Evolutionary conservation across 2,888 invertebrate species (phyloP), one percentile per base, ranked within the genome.

Genomic region (Philereme vetulata): DNA sequence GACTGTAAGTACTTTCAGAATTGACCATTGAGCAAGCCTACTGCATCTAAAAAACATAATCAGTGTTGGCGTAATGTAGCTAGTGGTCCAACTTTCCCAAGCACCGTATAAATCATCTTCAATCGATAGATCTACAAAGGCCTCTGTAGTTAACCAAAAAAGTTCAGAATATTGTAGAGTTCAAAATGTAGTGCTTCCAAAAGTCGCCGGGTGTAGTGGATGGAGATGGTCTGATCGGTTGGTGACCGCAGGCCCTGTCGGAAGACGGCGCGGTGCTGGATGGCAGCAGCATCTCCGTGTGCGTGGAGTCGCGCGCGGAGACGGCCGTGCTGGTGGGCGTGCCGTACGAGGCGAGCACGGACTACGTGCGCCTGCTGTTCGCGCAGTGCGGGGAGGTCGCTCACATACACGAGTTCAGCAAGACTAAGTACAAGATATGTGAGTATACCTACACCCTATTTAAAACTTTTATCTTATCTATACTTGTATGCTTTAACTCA

Each of bases 341-440:
- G 71, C 92, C 92, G 3, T 90, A 90, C 80, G 92, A 92, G 76
- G 91, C 90, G 42, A 75, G 81, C 82, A 86, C 83, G 0, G 90
- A 90, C 67, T 92, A 92, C 76, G 92, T 92, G 72, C 77, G 82
- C 44, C 77, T 80, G 65, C 84, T 92, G 74, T 90, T 92, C 83
- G 64, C 82, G 50, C 87, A 90, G 83, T 91, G 91, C 80, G 92
- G 92, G 10, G 81, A 84, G 0, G 86, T 92, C 54, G 84, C 89
- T n/a, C 91, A 90, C 68, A 87, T 92, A 78, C 90, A 90, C 70
- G 92, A 92, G 89, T 92, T 91, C 85, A 90, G 89, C 90, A 92
- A 92, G 86, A 90, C 91, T 72, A 92, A 92, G 80, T 92, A 91
- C 77, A 92, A 91, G 82, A 91, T 91, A 73, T 72, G 91, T 91